Conservation (phyloP, 2,888 invertebrate genomes). For the Heliothis peltigera region DNA sequence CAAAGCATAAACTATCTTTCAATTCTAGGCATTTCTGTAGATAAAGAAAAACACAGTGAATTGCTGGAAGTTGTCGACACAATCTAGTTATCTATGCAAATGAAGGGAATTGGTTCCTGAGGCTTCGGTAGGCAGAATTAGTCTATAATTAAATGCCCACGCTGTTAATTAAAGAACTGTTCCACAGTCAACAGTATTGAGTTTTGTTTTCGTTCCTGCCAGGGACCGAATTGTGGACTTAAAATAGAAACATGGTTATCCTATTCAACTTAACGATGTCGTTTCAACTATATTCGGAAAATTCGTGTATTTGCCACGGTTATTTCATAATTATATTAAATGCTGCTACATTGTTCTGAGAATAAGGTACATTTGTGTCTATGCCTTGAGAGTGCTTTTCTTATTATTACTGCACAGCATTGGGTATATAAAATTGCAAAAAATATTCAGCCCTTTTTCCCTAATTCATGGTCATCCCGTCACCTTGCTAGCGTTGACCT, state of each 20-base stretch:
- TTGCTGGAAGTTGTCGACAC: constrained; percentile 29
- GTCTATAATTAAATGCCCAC: constrained; percentile 37
- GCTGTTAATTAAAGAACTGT: constrained; percentile 34
- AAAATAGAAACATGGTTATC: not conserved
- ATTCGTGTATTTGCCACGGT: not conserved
- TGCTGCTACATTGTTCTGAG: no score
- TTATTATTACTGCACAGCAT: not conserved
- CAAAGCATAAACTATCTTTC: not conserved
- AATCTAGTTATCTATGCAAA: constrained; percentile 50
- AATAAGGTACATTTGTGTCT: no score
- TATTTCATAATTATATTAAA: no score
- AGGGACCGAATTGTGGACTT: not conserved
- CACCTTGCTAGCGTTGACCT: constrained; percentile 42
- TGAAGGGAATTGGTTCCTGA: constrained; percentile 43
- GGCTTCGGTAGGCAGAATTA: constrained; percentile 37
- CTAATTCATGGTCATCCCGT: constrained; percentile 49
- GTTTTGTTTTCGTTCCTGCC: constrained; percentile 6
- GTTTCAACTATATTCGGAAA: not conserved
- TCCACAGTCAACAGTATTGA: constrained; percentile 5
- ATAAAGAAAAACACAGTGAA: constrained; percentile 35
- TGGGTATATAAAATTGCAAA: constrained; percentile 7
- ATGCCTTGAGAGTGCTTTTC: not conserved
- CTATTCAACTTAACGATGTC: not conserved
- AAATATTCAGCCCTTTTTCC: constrained; percentile 5
- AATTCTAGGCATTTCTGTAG: constrained; percentile 17